Evolutionary conservation across 2,797 vertebrate species (phyloP), one percentile per base, ranked within the genome.

Genomic region (Benthosema pterotum): DNA sequence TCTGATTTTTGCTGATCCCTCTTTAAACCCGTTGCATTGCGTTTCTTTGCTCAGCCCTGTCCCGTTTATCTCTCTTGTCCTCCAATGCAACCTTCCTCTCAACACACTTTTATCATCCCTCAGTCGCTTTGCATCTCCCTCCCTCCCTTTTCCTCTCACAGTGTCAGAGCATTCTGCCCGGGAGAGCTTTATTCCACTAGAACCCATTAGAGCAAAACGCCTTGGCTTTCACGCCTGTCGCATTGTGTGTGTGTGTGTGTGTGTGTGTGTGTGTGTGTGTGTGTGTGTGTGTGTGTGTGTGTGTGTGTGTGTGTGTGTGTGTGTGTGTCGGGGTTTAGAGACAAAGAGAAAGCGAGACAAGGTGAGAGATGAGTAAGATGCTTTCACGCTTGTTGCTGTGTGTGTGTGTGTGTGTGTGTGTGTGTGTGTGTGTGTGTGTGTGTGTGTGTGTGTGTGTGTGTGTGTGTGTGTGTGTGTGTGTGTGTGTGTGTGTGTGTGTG

Each of bases 141-240:
- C n/a, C 22, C 1, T 46, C 22, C 11, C n/a, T n/a, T 47, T 49
- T 50, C 48, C 72, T 60, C 45, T 52, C 59, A 28, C 38, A 42
- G 17, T 60, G 57, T 54, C 46, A 52, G 38, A 64, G 54, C n/a
- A 46, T 67, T n/a, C 45, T 69, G 65, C n/a, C 12, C 42, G 53
- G 52, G 64, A 79, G 52, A 78, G 47, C 52, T 70, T 71, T 70
- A 67, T 74, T 83, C 66, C 43, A 16, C 32, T 52, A 13, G 45
- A 71, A 69, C 22, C 57, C 51, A 68, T 84, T 70, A 69, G 50
- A 70, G 63, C 42, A 50, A 50, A 52, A 64, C 52, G 56, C 54
- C 43, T n/a, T 72, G 60, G 51, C 51, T 54, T 60, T 63, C 65
- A 70, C 3, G 42, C 42, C 55, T 66, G 50, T 50, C 48, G 48